These are phyloP conservation scores for Gadus chalcogrammus DNA, from an alignment of 2,113 vertebrate species.

Conservation along the genomic window DNA sequence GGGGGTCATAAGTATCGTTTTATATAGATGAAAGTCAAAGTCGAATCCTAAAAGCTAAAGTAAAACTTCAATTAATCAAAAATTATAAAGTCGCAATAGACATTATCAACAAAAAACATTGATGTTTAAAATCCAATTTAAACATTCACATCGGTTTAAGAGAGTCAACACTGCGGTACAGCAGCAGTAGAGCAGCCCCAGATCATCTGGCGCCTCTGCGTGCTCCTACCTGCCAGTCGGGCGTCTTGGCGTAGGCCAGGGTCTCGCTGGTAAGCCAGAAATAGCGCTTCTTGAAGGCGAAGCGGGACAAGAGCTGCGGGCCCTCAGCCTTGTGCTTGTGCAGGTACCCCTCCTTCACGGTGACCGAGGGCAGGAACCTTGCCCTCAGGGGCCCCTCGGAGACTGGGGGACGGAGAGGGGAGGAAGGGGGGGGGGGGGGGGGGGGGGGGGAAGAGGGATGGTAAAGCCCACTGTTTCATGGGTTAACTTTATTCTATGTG, in stretches of 20 bases:
- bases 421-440: no score
- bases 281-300: slow-evolving; percentile 89
- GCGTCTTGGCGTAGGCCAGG: slow-evolving; percentile 80
- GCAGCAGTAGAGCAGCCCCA: neutral
- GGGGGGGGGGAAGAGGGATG: neutral
- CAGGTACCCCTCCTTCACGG: slow-evolving; percentile 85
- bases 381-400: slow-evolving; percentile 60
- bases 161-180: slow-evolving; percentile 3
- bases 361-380: slow-evolving; percentile 69
- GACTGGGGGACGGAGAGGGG: slow-evolving; percentile 37
- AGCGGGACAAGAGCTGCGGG: slow-evolving; percentile 74
- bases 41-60: no score
- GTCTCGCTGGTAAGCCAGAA: slow-evolving; percentile 85
- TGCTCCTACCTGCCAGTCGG: slow-evolving; percentile 78
- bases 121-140: no score
- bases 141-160: neutral
- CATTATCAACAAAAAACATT: no score
- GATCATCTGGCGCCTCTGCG: neutral
- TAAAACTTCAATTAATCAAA: no score
- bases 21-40: no score
- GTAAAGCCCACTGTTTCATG: neutral
- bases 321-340: slow-evolving; percentile 75
- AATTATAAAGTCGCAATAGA: no score
- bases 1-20: no score
- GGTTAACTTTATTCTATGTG: no score